Conservation (phyloP, 2,797 vertebrate species). For the Hoplostethus atlanticus region DNA sequence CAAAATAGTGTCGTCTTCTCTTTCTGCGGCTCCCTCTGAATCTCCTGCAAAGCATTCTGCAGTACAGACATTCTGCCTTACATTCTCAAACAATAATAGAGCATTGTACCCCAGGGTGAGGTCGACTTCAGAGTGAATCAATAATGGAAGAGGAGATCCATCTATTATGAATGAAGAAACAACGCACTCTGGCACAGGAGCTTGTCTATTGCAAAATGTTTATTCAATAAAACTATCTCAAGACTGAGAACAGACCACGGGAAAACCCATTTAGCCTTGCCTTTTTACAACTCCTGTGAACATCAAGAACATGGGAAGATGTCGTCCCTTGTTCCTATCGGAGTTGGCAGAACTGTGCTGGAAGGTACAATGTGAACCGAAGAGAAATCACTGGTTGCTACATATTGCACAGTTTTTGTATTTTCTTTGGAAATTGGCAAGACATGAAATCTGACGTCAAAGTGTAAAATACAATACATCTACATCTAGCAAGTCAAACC, state of each 20-base stretch:
- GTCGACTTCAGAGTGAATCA: slow-evolving; percentile 65
- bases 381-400: not conserved
- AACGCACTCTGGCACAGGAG: slow-evolving; percentile 39
- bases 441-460: not conserved
- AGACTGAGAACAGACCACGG: not conserved
- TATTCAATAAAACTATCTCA: slow-evolving; percentile 52
- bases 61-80: slow-evolving; percentile 40
- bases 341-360: slow-evolving; percentile 3
- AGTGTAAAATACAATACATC: slow-evolving; percentile 23
- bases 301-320: slow-evolving; percentile 1
- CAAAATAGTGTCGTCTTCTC: slow-evolving; percentile 21
- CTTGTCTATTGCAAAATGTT: slow-evolving; percentile 51
- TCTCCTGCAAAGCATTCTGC: slow-evolving; percentile 28
- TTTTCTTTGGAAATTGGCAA: slow-evolving; percentile 3
- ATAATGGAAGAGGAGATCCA: slow-evolving; percentile 66
- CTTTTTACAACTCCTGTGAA: slow-evolving; percentile 27
- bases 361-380: not conserved
- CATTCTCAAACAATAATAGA: slow-evolving; percentile 48
- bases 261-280: slow-evolving; percentile 19
- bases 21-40: slow-evolving; percentile 29
- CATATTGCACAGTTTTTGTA: not conserved
- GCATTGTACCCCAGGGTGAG: slow-evolving; percentile 44
- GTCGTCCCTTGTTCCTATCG: not conserved
- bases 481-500: slow-evolving; percentile 44
- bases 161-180: slow-evolving; percentile 73